Evolutionary conservation across 2,888 invertebrate species (phyloP), one percentile per base, ranked within the genome.

Genomic region (Minunthozetes semirufus): DNA sequence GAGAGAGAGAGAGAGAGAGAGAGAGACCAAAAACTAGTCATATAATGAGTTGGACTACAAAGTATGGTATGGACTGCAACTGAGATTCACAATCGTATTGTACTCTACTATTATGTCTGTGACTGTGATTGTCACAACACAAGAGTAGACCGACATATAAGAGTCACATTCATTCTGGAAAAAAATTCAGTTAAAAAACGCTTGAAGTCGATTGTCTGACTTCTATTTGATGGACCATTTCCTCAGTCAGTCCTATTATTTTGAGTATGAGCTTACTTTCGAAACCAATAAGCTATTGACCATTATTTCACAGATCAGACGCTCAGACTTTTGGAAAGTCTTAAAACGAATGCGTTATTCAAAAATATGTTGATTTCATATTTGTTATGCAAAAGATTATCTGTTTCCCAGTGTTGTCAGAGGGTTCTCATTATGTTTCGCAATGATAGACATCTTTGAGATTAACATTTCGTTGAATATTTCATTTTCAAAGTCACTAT

Each of bases 201-300:
- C 53, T 8, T 53, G 19, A 1, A 22, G 8, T 53, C 53, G 19
- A 53, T 53, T 53, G 53, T 53, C 53, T 53, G 19, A 22, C 25
- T 25, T 11, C n/a, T 53, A 53, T 53, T 53, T 53, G 53, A 53
- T 53, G 53, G 53, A 53, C 53, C 53, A 53, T 53, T 53, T 53
- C 53, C 53, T 53, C 42, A 42, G 42, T 42, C 42, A 42, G 13
- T 42, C 8, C 5, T 42, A 42, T 42, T 42, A 13, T 42, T 42
- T 42, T 42, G 1, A 42, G 13, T 42, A 13, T 42, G 13, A 42
- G 13, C 42, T 42, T 13, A 42, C 42, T 42, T 42, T 42, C 11
- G 11, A 1, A 42, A 42, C 42, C 42, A 42, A 42, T 9, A 4
- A 42, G 8, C 42, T 6, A 42, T 42, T 42, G 42, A 42, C 13